Evolutionary conservation across 92 coral and sea anemone genomes (phyloP).

Genomic region (Paragorgia papillata): DNA sequence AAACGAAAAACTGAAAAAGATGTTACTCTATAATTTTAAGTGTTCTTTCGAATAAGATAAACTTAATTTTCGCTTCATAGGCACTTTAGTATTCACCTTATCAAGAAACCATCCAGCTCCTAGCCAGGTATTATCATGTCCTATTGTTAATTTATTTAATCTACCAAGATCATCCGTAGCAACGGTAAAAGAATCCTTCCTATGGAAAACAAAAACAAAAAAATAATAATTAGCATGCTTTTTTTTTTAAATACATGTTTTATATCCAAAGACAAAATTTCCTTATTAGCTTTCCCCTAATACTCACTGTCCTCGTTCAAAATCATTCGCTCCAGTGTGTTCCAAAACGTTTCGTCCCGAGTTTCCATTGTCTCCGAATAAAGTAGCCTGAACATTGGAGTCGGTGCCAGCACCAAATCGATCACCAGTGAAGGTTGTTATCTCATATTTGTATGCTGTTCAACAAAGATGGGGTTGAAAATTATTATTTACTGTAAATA

Average conservation of each 20-base stretch:
- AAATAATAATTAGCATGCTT: too few relatives aligned
- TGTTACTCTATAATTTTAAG: too few relatives aligned
- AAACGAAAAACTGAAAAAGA: too few relatives aligned
- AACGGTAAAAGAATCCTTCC: constrained; percentile 70
- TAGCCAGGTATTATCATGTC: constrained; percentile 94
- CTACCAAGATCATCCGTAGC: constrained; percentile 68
- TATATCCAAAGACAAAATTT: too few relatives aligned
- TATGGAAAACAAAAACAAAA: constrained; percentile 5
- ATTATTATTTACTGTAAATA: background rate
- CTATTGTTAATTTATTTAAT: constrained; percentile 65
- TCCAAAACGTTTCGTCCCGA: constrained; percentile 77
- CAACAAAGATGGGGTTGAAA: background rate
- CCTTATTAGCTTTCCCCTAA: too few relatives aligned
- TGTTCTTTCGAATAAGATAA: too few relatives aligned
- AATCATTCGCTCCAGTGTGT: constrained; percentile 70
- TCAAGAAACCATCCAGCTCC: constrained; percentile 97
- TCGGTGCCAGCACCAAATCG: constrained; percentile 98
- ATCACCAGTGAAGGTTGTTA: constrained; percentile 80
- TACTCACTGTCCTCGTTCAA: constrained; percentile 95
- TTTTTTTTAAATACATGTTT: too few relatives aligned
- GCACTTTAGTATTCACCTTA: too few relatives aligned
- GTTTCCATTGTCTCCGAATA: constrained; percentile 79
- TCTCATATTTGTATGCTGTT: constrained; percentile 63
- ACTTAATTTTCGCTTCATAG: too few relatives aligned
- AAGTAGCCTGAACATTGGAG: constrained; percentile 79